Conservation (phyloP, 2,113 vertebrate genomes). For the Otis tarda region DNA sequence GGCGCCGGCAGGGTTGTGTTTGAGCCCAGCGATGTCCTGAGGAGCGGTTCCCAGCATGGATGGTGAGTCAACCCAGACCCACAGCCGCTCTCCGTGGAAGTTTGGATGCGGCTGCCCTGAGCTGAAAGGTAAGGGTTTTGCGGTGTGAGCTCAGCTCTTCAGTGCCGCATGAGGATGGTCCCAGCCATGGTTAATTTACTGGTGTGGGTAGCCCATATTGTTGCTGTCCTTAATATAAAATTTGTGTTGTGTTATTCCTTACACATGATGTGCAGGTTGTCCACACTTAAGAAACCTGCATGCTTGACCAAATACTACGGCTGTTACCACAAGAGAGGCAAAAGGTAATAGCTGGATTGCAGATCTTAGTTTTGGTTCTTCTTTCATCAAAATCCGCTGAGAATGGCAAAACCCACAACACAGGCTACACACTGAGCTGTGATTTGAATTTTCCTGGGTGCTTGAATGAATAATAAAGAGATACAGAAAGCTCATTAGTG, state of each 20-base stretch:
- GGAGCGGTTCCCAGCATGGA: accelerated
- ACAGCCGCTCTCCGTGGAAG: accelerated
- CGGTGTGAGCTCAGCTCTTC: background rate
- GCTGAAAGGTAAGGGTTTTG: accelerated
- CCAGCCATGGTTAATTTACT: accelerated
- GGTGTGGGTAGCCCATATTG: accelerated
- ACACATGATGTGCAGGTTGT: background rate
- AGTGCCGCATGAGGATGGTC: accelerated
- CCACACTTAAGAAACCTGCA: background rate
- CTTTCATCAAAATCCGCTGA: background rate
- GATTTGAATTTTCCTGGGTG: background rate
- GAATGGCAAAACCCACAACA: background rate
- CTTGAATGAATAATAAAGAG: background rate
- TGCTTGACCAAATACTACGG: background rate
- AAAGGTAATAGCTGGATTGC: background rate
- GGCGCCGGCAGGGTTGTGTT: background rate
- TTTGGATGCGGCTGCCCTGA: background rate
- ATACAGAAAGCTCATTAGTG: background rate
- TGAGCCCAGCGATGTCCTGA: background rate
- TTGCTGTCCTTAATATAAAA: background rate
- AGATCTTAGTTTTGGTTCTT: background rate
- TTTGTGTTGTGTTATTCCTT: too few species aligned
- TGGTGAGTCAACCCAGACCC: accelerated
- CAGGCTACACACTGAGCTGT: background rate
- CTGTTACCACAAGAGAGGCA: background rate